phyloP scores from a whole-genome alignment of 2,797 vertebrate species.

The Pogonophryne albipinna region DNA sequence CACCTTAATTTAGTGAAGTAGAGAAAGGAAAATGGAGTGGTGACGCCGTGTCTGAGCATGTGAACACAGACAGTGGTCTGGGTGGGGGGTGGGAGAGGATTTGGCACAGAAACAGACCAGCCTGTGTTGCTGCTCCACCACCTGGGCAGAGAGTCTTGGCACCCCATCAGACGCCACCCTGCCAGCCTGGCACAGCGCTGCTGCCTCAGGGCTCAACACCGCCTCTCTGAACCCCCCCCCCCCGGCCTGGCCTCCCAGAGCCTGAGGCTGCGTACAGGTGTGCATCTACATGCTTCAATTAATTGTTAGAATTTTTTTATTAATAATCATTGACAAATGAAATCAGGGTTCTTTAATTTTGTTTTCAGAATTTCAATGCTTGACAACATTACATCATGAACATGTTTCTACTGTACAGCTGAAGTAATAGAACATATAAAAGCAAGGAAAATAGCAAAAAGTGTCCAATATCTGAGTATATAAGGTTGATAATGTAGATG shows the following conservation, averaged over 20 bases:
- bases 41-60: slow-evolving; percentile 45
- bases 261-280: slow-evolving; percentile 71
- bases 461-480: slow-evolving; percentile 27
- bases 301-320: slow-evolving; percentile 12
- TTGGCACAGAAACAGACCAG: slow-evolving; percentile 84
- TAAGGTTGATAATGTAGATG: neutral
- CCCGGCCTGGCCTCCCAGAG: slow-evolving; percentile 52
- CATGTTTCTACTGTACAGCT: slow-evolving; percentile 61
- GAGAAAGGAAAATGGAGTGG: slow-evolving; percentile 28
- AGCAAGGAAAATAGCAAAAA: slow-evolving; percentile 19
- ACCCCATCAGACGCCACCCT: slow-evolving; percentile 82
- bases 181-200: slow-evolving; percentile 79
- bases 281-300: slow-evolving; percentile 35
- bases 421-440: slow-evolving; percentile 39
- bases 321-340: neutral
- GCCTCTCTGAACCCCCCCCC: slow-evolving; percentile 65
- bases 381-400: slow-evolving; percentile 54
- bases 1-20: slow-evolving; percentile 21
- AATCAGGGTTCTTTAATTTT: slow-evolving; percentile 10
- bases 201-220: slow-evolving; percentile 77
- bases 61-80: slow-evolving; percentile 62
- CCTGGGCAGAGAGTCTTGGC: slow-evolving; percentile 85
- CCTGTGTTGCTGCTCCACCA: slow-evolving; percentile 85
- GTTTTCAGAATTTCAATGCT: slow-evolving; percentile 39
- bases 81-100: slow-evolving; percentile 53